Evolutionary conservation across 2,113 vertebrate species (phyloP).

Genomic region (Archilochus colubris): DNA sequence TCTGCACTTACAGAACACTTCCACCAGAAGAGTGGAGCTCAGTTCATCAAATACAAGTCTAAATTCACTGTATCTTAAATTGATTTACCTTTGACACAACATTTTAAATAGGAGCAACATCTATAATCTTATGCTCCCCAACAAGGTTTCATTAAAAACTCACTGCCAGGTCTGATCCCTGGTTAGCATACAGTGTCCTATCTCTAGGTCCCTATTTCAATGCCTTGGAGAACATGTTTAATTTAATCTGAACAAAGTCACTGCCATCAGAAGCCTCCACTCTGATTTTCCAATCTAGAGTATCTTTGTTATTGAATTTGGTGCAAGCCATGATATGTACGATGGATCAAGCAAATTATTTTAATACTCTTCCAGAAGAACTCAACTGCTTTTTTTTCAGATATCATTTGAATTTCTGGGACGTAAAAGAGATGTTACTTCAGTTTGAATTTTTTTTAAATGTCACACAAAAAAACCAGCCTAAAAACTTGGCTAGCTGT

Average conservation of each 20-base stretch:
- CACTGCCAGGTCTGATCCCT: slow-evolving; percentile 55
- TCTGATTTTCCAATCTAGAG: slow-evolving; percentile 37
- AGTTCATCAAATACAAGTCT: not conserved
- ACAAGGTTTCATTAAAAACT: slow-evolving; percentile 47
- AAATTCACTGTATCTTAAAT: slow-evolving; percentile 24
- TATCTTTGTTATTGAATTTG: slow-evolving; percentile 61
- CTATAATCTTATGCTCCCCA: slow-evolving; percentile 37
- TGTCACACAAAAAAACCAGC: not conserved
- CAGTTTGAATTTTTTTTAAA: not conserved
- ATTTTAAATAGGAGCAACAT: slow-evolving; percentile 28
- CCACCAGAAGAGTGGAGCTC: not conserved
- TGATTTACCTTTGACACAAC: slow-evolving; percentile 63
- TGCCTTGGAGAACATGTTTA: slow-evolving; percentile 71
- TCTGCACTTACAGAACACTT: not conserved
- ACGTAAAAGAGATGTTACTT: not conserved
- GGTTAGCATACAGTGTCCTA: slow-evolving; percentile 56
- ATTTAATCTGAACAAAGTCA: slow-evolving; percentile 72
- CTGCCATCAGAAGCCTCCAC: slow-evolving; percentile 34
- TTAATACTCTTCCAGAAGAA: not conserved
- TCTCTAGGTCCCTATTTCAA: slow-evolving; percentile 57
- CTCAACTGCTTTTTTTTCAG: not conserved
- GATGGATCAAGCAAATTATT: slow-evolving; percentile 26
- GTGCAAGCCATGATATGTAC: not conserved
- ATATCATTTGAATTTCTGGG: not conserved
- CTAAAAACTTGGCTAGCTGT: not conserved